A percentile compares a stretch with the other conserved stretches of the same genome.
Conservation (phyloP, 2,797 vertebrate species). For the Microcaecilia unicolor region DNA sequence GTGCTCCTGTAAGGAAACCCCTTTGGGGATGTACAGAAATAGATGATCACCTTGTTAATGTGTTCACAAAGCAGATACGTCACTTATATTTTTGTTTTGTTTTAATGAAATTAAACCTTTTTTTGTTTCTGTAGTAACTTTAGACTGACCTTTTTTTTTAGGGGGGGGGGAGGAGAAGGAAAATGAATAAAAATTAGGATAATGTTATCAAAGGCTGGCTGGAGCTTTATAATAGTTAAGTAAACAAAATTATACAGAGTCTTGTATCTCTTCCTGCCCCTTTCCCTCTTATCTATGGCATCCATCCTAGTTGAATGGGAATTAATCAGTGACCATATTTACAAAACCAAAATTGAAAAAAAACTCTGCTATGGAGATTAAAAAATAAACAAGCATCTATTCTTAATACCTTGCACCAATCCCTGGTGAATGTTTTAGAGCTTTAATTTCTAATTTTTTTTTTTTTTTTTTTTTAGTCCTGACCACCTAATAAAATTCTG, state of each 20-base stretch:
- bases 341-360: no score
- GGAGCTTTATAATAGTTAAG: conserved; percentile 29
- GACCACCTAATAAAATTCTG: conserved; percentile 77
- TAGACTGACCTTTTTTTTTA: conserved; percentile 13
- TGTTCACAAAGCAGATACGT: conserved; percentile 8
- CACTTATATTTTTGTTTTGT: conserved; percentile 3
- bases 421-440: conserved; percentile 17
- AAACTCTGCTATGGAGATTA: no score
- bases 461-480: conserved; percentile 68
- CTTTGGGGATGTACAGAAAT: conserved; percentile 9
- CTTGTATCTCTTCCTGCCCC: conserved; percentile 20
- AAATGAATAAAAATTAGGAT: no score
- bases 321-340: no score
- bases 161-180: no score
- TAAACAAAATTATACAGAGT: conserved; percentile 30
- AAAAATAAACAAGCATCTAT: conserved; percentile 35
- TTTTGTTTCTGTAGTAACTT: neutral
- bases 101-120: conserved; percentile 10
- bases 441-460: conserved; percentile 70
- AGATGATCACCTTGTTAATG: neutral
- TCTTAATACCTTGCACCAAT: conserved; percentile 18
- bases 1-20: conserved; percentile 2
- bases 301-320: neutral
- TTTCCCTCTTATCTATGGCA: neutral
- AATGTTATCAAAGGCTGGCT: conserved; percentile 26